Conservation (phyloP, 2,888 invertebrate species). For the Koerneria pararmatus region DNA sequence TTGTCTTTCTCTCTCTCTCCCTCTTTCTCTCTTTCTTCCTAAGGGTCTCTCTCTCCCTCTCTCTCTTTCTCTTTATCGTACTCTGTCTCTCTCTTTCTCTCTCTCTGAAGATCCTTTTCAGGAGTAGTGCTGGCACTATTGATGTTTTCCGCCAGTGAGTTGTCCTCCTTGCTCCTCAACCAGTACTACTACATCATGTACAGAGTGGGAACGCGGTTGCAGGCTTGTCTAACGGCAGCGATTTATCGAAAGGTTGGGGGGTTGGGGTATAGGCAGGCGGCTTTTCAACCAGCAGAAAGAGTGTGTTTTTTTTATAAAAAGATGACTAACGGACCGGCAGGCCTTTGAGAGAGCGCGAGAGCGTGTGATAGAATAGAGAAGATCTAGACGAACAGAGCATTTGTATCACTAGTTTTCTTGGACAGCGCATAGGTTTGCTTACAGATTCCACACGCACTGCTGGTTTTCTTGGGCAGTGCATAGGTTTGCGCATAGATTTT, state of each 20-base stretch:
- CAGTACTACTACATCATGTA: conserved; percentile 58
- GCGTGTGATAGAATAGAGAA: background rate
- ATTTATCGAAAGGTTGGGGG: conserved; percentile 59
- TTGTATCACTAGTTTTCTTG: too few species aligned
- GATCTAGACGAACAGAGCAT: too few species aligned
- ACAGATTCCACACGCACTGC: too few species aligned
- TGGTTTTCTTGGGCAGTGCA: too few species aligned
- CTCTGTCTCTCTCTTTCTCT: too few species aligned
- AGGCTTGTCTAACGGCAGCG: conserved; percentile 54
- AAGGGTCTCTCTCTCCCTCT: too few species aligned
- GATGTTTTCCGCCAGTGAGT: conserved; percentile 33
- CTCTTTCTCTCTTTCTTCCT: too few species aligned
- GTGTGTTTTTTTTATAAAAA: background rate
- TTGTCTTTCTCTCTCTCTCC: too few species aligned
- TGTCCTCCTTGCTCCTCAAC: conserved; percentile 53
- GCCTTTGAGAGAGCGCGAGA: background rate
- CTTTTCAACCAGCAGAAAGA: background rate
- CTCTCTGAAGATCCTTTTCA: too few species aligned
- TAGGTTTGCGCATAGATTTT: too few species aligned
- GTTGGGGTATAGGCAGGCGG: background rate
- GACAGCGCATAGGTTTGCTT: too few species aligned
- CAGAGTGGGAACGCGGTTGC: conserved; percentile 54
- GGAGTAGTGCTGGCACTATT: background rate
- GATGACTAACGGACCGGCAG: background rate
- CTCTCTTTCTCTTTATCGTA: too few species aligned